These are phyloP conservation scores for Prolemur simus DNA, from an alignment of 2,113 vertebrate species.

Conservation along the genomic window DNA sequence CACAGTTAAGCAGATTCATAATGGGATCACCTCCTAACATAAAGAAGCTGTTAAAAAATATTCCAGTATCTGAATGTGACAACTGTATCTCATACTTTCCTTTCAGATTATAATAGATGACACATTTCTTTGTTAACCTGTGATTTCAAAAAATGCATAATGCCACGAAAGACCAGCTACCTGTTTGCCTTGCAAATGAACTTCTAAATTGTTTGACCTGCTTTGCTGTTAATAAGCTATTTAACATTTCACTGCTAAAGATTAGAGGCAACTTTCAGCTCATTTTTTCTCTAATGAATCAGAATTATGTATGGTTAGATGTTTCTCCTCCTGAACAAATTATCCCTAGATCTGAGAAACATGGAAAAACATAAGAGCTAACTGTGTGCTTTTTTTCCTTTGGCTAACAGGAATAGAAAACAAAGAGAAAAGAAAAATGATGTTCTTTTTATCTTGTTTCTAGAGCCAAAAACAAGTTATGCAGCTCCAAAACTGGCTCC, in stretches of 20 bases:
- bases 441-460: neutral
- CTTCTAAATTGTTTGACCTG: neutral
- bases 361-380: neutral
- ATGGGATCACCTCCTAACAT: neutral
- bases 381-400: neutral
- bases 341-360: neutral
- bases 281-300: neutral
- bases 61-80: neutral
- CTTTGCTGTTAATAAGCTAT: neutral
- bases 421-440: neutral
- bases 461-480: neutral
- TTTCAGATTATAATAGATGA: constrained; percentile 8
- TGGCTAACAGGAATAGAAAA: neutral
- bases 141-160: neutral
- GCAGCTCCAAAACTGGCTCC: neutral
- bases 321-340: neutral
- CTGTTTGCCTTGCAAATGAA: neutral
- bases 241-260: neutral
- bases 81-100: neutral
- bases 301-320: neutral
- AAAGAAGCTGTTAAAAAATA: neutral
- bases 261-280: neutral
- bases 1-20: constrained; percentile 14
- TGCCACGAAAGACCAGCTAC: neutral
- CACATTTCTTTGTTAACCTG: neutral